phyloP scores from a whole-genome alignment of 2,113 vertebrate genomes.

The Coracopsis vasa region DNA sequence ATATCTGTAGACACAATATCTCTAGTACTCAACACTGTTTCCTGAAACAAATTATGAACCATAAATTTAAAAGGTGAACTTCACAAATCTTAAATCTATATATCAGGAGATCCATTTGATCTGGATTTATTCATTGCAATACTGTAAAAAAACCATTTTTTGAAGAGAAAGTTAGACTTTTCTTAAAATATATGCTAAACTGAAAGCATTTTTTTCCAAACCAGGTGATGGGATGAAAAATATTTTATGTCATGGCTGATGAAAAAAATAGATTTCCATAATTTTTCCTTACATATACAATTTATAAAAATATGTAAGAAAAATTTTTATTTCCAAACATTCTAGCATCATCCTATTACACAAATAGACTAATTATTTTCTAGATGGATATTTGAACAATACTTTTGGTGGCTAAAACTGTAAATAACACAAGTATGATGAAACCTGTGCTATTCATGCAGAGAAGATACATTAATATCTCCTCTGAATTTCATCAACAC shows the following conservation, averaged over 20 bases:
- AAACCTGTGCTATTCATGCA: neutral
- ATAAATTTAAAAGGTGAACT: neutral
- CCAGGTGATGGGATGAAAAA: neutral
- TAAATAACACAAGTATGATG: neutral
- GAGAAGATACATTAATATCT: neutral
- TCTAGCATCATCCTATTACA: neutral
- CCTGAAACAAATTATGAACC: neutral
- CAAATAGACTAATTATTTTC: neutral
- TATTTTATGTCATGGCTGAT: neutral
- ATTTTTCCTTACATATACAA: neutral
- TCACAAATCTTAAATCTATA: neutral
- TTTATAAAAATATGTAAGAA: neutral
- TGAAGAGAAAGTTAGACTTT: neutral
- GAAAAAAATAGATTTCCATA: neutral
- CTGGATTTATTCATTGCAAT: neutral
- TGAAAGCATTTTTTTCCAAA: neutral
- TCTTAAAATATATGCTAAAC: neutral
- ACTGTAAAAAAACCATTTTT: neutral
- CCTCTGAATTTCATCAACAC: neutral
- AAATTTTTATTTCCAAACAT: neutral
- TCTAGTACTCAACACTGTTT: neutral
- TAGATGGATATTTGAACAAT: neutral
- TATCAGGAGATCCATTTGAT: neutral
- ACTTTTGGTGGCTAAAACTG: neutral
- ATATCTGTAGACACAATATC: neutral